These are phyloP conservation scores for Napeogenes inachia DNA, from an alignment of 2,888 invertebrate genomes.

Conservation along the genomic window DNA sequence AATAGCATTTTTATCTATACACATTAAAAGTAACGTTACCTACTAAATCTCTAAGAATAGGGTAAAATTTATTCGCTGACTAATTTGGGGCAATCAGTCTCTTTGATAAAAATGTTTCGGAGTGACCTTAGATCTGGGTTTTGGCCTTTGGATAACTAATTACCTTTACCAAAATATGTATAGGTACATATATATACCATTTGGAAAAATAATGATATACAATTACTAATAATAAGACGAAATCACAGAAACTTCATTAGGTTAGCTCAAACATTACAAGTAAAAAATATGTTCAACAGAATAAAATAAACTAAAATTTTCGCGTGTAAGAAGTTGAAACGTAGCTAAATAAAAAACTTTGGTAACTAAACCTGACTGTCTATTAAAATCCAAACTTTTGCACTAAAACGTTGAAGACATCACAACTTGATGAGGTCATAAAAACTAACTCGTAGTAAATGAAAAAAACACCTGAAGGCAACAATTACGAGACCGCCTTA, in stretches of 20 bases:
- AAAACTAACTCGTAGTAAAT: slow-evolving; percentile 21
- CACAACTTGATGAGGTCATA: slow-evolving; percentile 2
- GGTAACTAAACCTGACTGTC: background rate
- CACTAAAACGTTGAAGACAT: background rate
- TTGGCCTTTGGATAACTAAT: background rate
- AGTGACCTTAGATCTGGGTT: slow-evolving; percentile 5
- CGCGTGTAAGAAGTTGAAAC: background rate
- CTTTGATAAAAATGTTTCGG: slow-evolving; percentile 43
- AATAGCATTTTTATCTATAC: slow-evolving; percentile 49
- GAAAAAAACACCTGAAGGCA: slow-evolving; percentile 36
- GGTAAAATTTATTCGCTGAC: slow-evolving; percentile 52
- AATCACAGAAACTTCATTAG: too few species aligned
- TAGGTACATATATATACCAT: background rate
- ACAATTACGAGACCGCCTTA: slow-evolving; percentile 57
- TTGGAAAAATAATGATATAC: too few species aligned
- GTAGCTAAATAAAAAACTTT: background rate
- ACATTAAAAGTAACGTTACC: slow-evolving; percentile 47
- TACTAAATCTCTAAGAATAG: slow-evolving; percentile 43
- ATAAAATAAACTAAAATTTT: background rate
- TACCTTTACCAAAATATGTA: background rate
- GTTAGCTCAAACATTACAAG: too few species aligned
- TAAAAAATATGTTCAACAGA: background rate
- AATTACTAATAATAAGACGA: too few species aligned
- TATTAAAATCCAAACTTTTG: too few species aligned
- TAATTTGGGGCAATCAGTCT: slow-evolving; percentile 60